Evolutionary conservation across 2,797 vertebrate genomes (phyloP), one percentile per base, ranked within the genome.

Genomic region (Pogonophryne albipinna): DNA sequence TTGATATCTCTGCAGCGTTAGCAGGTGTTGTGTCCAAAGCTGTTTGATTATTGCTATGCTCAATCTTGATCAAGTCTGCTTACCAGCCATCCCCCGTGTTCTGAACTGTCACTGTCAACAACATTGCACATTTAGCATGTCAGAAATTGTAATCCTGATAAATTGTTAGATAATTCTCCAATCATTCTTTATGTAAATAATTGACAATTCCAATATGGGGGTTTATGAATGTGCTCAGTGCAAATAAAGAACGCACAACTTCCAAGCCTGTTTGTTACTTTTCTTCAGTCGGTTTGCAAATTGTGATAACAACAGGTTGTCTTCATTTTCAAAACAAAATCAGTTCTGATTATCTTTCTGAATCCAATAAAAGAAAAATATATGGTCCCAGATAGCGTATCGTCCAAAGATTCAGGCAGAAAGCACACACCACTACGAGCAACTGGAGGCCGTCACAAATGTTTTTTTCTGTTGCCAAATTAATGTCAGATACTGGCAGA

Each of bases 401-500:
- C 71, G 55, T 87, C 77, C 51, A 56, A 88, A 77, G 82, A 90
- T 76, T 63, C 87, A 92, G 85, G 89, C 86, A 89, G 86, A 91
- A 95, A 91, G 85, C 84, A 19, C 78, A 77, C 60, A 74, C 82
- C 69, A 80, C 78, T 86, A 83, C 50, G 87, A 79, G 78, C 81
- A 87, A 27, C 53, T 27, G 49, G 61, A 65, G 50, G 27, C 88
- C n/a, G 69, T 87, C 90, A 93, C 94, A 94, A 94, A 87, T 86
- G 80, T 70, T 73, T 89, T 91, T 88, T 87, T 90, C 82, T 87
- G 34, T 85, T 92, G 91, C 92, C 93, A 95, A 92, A 92, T 91
- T 92, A 90, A 92, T 94, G 94, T 93, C 92, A 94, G 85, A 93
- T 92, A 91, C 91, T 95, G 95, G 93, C 93, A 94, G 92, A 92